These are phyloP conservation scores for Struthio camelus DNA, from an alignment of 2,113 vertebrate species.

Conservation along the genomic window DNA sequence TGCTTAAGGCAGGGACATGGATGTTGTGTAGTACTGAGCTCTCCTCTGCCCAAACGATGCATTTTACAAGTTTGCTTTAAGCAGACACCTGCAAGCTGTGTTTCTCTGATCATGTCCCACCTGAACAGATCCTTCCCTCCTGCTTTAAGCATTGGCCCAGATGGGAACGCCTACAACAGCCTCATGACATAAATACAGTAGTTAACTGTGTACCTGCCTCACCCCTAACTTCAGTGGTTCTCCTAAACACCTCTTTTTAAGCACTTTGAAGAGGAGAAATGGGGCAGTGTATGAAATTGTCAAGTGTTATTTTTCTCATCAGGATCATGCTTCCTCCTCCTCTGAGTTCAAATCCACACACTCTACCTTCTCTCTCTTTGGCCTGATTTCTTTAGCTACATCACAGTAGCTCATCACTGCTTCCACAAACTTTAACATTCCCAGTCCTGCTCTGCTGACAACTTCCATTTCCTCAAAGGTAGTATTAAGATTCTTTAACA, in stretches of 20 bases:
- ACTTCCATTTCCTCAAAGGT: constrained; percentile 89
- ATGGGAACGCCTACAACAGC: not conserved
- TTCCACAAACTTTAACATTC: constrained; percentile 96
- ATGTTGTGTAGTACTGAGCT: not conserved
- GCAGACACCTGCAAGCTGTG: not conserved
- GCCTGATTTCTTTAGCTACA: constrained; percentile 89
- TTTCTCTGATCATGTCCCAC: not conserved
- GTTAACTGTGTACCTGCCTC: not conserved
- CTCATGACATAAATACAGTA: not conserved
- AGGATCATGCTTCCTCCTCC: not conserved
- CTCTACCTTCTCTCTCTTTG: constrained; percentile 92
- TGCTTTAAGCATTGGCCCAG: not conserved
- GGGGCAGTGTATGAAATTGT: not conserved
- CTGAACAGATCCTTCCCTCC: not conserved
- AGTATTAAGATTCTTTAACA: constrained; percentile 88
- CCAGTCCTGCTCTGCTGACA: constrained; percentile 92
- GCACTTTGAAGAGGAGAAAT: not conserved
- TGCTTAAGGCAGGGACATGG: not conserved
- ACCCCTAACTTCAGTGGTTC: not conserved
- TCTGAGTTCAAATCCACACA: not conserved
- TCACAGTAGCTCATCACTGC: constrained; percentile 94
- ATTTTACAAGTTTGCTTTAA: not conserved
- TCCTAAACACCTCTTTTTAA: not conserved
- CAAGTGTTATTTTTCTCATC: not conserved
- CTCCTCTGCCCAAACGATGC: not conserved